These are phyloP conservation scores for Lepidurus packardi DNA, from an alignment of 1,140 invertebrate genomes.

Conservation along the genomic window DNA sequence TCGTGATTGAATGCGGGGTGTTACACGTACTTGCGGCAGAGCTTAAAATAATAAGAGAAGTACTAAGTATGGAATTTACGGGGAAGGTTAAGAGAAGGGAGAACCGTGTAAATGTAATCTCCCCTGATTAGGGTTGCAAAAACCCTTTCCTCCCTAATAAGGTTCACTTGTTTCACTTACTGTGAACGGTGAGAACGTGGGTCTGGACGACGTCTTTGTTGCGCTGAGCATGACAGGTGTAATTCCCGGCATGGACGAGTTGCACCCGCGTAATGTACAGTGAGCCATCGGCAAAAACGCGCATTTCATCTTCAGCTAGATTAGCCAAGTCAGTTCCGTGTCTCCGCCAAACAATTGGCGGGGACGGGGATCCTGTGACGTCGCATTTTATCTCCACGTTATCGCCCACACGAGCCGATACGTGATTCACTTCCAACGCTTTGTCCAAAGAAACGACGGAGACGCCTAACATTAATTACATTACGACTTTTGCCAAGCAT, in stretches of 20 bases:
- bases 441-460: slow-evolving; percentile 67
- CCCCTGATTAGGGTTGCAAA: slow-evolving; percentile 23
- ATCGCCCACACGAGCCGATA: slow-evolving; percentile 63
- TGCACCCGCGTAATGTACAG: slow-evolving; percentile 69
- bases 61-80: slow-evolving; percentile 15
- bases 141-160: neutral
- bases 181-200: slow-evolving; percentile 67
- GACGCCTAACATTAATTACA: slow-evolving; percentile 51
- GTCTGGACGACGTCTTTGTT: slow-evolving; percentile 70
- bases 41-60: slow-evolving; percentile 47
- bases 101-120: slow-evolving; percentile 3
- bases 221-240: slow-evolving; percentile 68
- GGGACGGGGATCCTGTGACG: slow-evolving; percentile 61
- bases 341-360: slow-evolving; percentile 66
- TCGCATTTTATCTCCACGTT: slow-evolving; percentile 76
- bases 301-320: slow-evolving; percentile 58
- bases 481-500: neutral
- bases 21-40: slow-evolving; percentile 61
- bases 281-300: slow-evolving; percentile 65
- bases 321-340: slow-evolving; percentile 60
- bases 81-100: slow-evolving; percentile 3
- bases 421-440: slow-evolving; percentile 62
- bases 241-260: slow-evolving; percentile 71
- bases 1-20: slow-evolving; percentile 60
- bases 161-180: slow-evolving; percentile 51